Conservation (phyloP, 1,140 invertebrate genomes). For the Helicoverpa armigera region DNA sequence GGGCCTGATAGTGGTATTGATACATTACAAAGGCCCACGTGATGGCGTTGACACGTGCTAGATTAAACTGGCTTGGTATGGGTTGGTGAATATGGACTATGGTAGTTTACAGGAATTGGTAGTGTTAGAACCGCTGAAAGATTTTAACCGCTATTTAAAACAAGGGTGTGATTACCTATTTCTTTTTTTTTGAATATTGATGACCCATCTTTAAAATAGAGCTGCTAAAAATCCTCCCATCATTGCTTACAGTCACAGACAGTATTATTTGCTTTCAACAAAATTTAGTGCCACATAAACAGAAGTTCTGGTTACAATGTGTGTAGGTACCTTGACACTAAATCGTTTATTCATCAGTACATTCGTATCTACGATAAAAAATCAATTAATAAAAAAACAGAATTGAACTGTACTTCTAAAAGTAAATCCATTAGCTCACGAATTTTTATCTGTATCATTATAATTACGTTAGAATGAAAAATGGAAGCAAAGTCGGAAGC, state of each 20-base stretch:
- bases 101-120: neutral
- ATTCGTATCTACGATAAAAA: neutral
- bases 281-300: too few relatives aligned
- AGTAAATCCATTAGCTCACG: neutral
- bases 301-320: too few relatives aligned
- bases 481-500: constrained; percentile 21
- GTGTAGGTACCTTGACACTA: too few relatives aligned
- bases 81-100: neutral
- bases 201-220: too few relatives aligned
- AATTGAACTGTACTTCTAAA: constrained; percentile 5
- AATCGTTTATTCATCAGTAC: too few relatives aligned
- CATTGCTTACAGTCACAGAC: too few relatives aligned
- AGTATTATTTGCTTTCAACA: too few relatives aligned
- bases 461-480: constrained; percentile 18
- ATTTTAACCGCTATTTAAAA: too few relatives aligned
- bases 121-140: neutral
- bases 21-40: constrained; percentile 8
- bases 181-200: too few relatives aligned
- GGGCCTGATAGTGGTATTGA: constrained; percentile 2
- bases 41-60: neutral
- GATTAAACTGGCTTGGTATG: neutral
- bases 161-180: too few relatives aligned
- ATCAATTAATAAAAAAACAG: constrained; percentile 9
- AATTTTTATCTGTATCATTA: neutral
- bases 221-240: too few relatives aligned